Base-by-base conservation (phyloP, 2,797 vertebrate genomes). In the Galagoides demidoff region DNA sequence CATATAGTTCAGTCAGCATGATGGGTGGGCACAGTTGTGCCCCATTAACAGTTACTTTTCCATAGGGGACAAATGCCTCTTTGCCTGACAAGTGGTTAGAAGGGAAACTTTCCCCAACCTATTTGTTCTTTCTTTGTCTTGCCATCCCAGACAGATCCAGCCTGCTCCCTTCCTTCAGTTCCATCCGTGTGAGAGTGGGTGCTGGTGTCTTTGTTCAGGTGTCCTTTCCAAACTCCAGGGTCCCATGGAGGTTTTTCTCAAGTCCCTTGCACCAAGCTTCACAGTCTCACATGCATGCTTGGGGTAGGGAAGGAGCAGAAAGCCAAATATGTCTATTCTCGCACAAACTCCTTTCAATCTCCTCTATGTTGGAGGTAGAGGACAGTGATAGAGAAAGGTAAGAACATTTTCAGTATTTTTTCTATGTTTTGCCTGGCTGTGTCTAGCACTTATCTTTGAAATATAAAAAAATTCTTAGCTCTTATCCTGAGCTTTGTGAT, bases 401-500 rank as follows among this genome's bases (percentile, higher is more conserved):
- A 73, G 68, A 78, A 2, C 12, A 61, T 37, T 92, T 85, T 34
- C 77, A 16, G n/a, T 63, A 92, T 55, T 16, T 71, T 85, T 82
- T 64, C 4, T 22, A 92, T 20, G 13, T 81, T 85, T 52, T 76
- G 4, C 17, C 34, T 52, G 25, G 55, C 55, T 81, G 16, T 73
- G 23, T 85, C 68, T 92, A 89, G 63, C 37, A 79, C 16, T 86
- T 89, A n/a, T 68, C 37, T 94, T 86, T 92, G 92, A 95, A 93
- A 90, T 39, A 85, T 8, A 37, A 89, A 76, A 89, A 92, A 49
- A 27, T 57, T 73, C 34, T 89, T 29, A 61, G 66, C 13, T 93
- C 73, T 89, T 81, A 85, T 34, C 20, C 52, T 85, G 52, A 91
- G 29, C 57, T 89, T 92, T 64, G 10, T 71, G 19, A 19, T 39